A percentile compares a stretch with the other conserved stretches of the same genome.
These are phyloP conservation scores for Danio rerio DNA, from an alignment of 2,113 vertebrate species.

Conservation along the genomic window GRCz12tu NC_133179.1:11734501-11735000, in stretches of 20 bases:
- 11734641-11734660: neutral
- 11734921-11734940: constrained; percentile 77
- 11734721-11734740: neutral
- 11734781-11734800: no score
- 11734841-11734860: neutral
- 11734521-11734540: no score
- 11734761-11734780: no score
- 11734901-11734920: constrained; percentile 62
- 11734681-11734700: neutral
- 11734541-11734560: no score
- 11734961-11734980: neutral
- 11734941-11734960: neutral
- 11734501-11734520: no score
- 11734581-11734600: no score
- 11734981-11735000: neutral
- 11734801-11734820: neutral
- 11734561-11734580: no score
- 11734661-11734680: no score
- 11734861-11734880: constrained; percentile 31
- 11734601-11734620: no score
- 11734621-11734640: neutral
- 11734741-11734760: no score
- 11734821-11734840: neutral
- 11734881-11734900: neutral
- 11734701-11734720: neutral